Base-by-base conservation (phyloP, 2,797 vertebrate genomes). In the Macrochelys suwanniensis region DNA sequence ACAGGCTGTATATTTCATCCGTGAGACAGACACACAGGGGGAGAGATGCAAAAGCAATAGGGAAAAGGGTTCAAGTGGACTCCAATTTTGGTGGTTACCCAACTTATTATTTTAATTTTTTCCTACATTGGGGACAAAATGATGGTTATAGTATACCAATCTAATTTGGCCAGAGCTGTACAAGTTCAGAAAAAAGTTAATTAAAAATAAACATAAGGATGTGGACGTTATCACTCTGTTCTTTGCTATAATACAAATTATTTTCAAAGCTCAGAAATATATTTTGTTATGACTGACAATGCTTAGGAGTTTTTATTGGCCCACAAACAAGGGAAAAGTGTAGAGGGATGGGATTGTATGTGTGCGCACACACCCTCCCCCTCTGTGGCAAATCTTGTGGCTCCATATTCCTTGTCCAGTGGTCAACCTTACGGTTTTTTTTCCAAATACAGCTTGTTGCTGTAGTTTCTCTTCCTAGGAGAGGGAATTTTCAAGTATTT, bases 291-390 rank as follows among this genome's bases (percentile, higher is more conserved):
- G 71, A 9, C 76, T 81, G 65, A 80, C 89, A 90, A 95, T 82
- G 79, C 3, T 2, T 56, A 93, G 80, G 74, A 88, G 77, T 84
- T 84, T 92, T 84, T 96, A 93, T 90, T 95, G 95, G 82, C 85
- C 94, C 87, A 93, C 85, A 95, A 88, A 89, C 42, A 80, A 17
- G 77, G 78, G 91, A 94, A 95, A 33, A 93, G 88, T 21, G 65
- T 85, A 94, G 80, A 47, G 11, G 51, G 77, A 82, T 91, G 71
- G 28, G 87, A 90, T 51, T 83, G 80, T 80, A 85, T 92, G 82
- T 82, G 84, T 84, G 88, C 80, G 86, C 93, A 91, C 91, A 94
- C 86, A 10, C 19, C 19, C n/a, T 37, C 9, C 65, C n/a, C n/a
- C n/a, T 90, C 95, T 71, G 83, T 92, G 89, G 82, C 92, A 94